Conservation (phyloP, 2,888 invertebrate genomes). For the Nomada fucata region DNA sequence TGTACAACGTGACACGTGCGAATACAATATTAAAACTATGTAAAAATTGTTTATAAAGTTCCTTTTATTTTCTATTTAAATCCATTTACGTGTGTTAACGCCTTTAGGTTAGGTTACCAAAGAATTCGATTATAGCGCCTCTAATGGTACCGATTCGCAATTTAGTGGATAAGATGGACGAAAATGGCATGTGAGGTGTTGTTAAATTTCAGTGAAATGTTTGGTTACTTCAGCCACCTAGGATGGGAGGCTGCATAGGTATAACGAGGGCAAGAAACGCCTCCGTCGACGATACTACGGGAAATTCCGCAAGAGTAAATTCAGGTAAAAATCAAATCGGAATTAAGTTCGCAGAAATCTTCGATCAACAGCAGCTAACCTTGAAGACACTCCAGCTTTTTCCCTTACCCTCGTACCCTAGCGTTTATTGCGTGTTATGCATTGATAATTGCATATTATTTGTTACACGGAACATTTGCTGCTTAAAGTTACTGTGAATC, state of each 20-base stretch:
- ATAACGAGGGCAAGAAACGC: slow-evolving; percentile 93
- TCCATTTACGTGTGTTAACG: slow-evolving; percentile 12
- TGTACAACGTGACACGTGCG: not conserved
- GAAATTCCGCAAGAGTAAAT: slow-evolving; percentile 92
- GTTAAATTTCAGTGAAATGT: slow-evolving; percentile 85
- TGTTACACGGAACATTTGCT: not conserved
- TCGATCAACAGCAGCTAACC: slow-evolving; percentile 77
- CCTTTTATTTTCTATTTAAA: slow-evolving; percentile 17
- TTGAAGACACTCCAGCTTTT: slow-evolving; percentile 70
- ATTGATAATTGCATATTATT: slow-evolving; percentile 46
- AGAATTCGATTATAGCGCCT: slow-evolving; percentile 63
- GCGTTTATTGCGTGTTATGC: slow-evolving; percentile 59
- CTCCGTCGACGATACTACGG: slow-evolving; percentile 92
- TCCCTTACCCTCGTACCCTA: slow-evolving; percentile 57
- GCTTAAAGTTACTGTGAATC: not conserved
- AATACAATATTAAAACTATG: not conserved
- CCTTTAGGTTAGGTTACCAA: slow-evolving; percentile 49
- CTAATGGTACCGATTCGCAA: slow-evolving; percentile 54
- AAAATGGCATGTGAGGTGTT: slow-evolving; percentile 83
- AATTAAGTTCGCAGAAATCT: slow-evolving; percentile 45
- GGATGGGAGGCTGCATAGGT: slow-evolving; percentile 96
- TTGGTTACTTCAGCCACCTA: slow-evolving; percentile 86
- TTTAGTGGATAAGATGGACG: slow-evolving; percentile 78
- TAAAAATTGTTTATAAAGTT: slow-evolving; percentile 6
- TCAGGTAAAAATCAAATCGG: slow-evolving; percentile 87